These are phyloP conservation scores for Cyclina sinensis DNA, from an alignment of 1,140 invertebrate genomes.

Conservation along the genomic window DNA sequence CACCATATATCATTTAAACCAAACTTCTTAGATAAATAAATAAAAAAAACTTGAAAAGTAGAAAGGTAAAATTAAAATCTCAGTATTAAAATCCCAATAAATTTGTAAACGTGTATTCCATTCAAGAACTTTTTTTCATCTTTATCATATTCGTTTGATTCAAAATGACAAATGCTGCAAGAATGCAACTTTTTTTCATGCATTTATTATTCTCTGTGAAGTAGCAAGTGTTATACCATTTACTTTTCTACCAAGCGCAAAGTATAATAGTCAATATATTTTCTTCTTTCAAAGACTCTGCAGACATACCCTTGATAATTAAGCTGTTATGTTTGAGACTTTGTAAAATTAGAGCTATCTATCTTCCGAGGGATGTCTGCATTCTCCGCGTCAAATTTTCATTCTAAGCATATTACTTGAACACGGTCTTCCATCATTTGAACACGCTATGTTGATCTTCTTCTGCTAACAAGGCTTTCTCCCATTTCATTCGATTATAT, in stretches of 20 bases:
- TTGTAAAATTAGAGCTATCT: conserved; percentile 40
- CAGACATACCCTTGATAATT: conserved; percentile 32
- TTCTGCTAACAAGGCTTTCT: conserved; percentile 10
- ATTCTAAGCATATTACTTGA: conserved; percentile 47
- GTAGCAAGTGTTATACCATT: too few species aligned
- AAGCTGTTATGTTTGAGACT: conserved; percentile 36
- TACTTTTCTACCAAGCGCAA: background rate
- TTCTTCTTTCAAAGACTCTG: conserved; percentile 12
- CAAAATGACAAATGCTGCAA: too few species aligned
- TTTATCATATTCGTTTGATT: too few species aligned
- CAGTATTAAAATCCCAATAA: too few species aligned
- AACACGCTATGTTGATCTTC: conserved; percentile 13
- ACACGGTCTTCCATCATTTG: conserved; percentile 31
- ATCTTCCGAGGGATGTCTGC: background rate
- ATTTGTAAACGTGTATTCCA: too few species aligned
- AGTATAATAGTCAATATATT: conserved; percentile 4
- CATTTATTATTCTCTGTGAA: too few species aligned
- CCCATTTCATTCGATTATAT: conserved; percentile 4
- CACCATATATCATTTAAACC: too few species aligned
- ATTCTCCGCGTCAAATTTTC: conserved; percentile 58
- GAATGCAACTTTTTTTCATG: too few species aligned
- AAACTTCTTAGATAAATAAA: too few species aligned
- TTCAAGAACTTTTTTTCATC: too few species aligned
- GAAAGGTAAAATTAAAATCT: too few species aligned
- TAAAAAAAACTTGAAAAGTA: too few species aligned